Base-by-base conservation (phyloP, 2,797 vertebrate species). In the Malurus splendens region DNA sequence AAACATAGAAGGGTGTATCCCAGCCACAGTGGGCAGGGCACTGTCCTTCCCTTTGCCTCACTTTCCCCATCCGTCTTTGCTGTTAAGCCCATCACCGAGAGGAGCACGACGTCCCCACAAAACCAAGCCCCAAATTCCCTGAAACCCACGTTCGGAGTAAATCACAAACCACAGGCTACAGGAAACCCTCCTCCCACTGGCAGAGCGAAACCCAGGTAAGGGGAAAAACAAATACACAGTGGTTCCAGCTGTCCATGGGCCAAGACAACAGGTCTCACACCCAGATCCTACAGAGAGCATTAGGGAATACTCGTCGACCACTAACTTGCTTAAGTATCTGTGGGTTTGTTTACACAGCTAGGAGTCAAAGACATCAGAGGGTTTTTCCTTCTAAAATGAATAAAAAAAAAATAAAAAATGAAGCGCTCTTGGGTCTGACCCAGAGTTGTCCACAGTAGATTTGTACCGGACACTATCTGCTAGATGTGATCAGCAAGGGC, bases 151-250 rank as follows among this genome's bases (percentile, higher is more conserved):
- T 23, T 80, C 61, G 68, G 84, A 62, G 65, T 65, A 79, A 81
- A 90, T 79, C 67, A 59, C 32, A 87, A 92, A 42, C 77, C 83
- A 89, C 77, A 68, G 39, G 28, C 47, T 7, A 80, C 47, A 89
- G 93, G 94, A 91, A 95, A 93, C 81, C 47, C 74, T 90, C 83
- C 80, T 89, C 89, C 85, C 77, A 67, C 82, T 36, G 38, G 47
- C 77, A 76, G 50, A 92, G 51, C 1, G 33, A 90, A 94, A 85
- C 90, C 82, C 55, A 76, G 71, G 71, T 76, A 52, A 85, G 38
- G 54, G 45, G 41, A 85, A 86, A 87, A 93, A 91, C 65, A 92
- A 95, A 89, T 9, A 19, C 74, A 57, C 10, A 18, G 85, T 5
- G 20, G 56, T 87, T 89, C 54, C 41, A 64, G n/a, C 20, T 84